These are phyloP conservation scores for Hydraecia micacea DNA, from an alignment of 2,888 invertebrate species.

Conservation along the genomic window DNA sequence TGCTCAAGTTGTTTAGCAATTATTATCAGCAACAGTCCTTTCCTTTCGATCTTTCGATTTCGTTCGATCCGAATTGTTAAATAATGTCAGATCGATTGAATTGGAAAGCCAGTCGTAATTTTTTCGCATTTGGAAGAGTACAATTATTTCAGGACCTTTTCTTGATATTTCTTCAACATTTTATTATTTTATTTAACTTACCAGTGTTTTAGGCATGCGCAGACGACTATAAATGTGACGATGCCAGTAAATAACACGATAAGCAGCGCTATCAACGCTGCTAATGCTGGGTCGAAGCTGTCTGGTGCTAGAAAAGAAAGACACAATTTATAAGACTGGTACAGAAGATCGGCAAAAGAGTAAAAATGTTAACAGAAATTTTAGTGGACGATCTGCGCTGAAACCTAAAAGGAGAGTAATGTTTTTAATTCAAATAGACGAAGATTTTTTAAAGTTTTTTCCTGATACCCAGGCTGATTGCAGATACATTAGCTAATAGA, in stretches of 20 bases:
- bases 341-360: neutral
- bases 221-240: constrained; percentile 95
- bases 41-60: too few relatives aligned
- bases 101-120: too few relatives aligned
- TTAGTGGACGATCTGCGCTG: neutral
- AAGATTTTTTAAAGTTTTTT: neutral
- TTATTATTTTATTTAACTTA: constrained; percentile 76
- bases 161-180: too few relatives aligned
- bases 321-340: too few relatives aligned
- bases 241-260: constrained; percentile 96
- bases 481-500: neutral
- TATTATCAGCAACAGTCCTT: too few relatives aligned
- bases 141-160: too few relatives aligned
- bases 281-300: constrained; percentile 96
- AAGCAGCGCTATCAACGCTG: constrained; percentile 95
- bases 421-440: neutral
- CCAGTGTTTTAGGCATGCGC: constrained; percentile 97
- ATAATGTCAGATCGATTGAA: too few relatives aligned
- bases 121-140: too few relatives aligned
- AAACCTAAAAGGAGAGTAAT: neutral
- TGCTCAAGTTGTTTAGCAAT: too few relatives aligned
- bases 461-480: neutral
- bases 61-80: too few relatives aligned
- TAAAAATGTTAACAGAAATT: neutral
- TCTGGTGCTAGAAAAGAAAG: constrained; percentile 84